Base-by-base conservation (phyloP, 2,888 invertebrate genomes). In the Abrostola tripartita region DNA sequence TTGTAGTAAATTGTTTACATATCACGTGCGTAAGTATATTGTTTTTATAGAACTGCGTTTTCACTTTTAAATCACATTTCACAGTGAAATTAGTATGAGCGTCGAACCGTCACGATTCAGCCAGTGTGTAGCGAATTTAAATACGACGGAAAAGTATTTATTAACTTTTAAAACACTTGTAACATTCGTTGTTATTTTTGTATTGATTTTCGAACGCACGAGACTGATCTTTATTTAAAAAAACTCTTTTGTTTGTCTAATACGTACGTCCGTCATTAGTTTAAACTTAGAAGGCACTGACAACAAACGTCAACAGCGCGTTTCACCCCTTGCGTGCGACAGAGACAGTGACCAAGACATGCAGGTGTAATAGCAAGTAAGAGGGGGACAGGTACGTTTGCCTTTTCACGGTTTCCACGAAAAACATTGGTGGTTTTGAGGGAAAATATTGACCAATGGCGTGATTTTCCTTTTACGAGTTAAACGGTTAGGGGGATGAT, bases 231-330 rank as follows among this genome's bases (percentile, higher is more conserved):
- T 82, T 73, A 67, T 68, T 77, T 68, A 60, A 71, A 71, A 75
- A 74, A 75, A 73, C 9, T 55, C n/a, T 53, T 61, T 72, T 84
- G 81, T 84, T 87, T 82, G 81, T 81, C 81, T 77, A 74, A 81
- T 79, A 80, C 71, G 84, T 72, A 85, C 93, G 94, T 93, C 93
- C 90, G 90, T 83, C 89, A 88, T 86, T 88, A 85, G 84, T 89
- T 88, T 90, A 87, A 88, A 90, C 92, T 84, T 85, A 78, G 87
- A 90, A 91, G 88, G 89, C 87, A 94, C 94, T 94, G 92, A 88
- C 87, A 85, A 83, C 76, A 79, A 76, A 79, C 78, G 74, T 81
- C 81, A 81, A 79, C 80, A 67, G 64, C 77, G 78, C 81, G 79
- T 83, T 88, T 83, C 85, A 89, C 87, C 92, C 93, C 90, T 86